Evolutionary conservation across 2,888 invertebrate species (phyloP).

Genomic region (Pandemis cinnamomeana): DNA sequence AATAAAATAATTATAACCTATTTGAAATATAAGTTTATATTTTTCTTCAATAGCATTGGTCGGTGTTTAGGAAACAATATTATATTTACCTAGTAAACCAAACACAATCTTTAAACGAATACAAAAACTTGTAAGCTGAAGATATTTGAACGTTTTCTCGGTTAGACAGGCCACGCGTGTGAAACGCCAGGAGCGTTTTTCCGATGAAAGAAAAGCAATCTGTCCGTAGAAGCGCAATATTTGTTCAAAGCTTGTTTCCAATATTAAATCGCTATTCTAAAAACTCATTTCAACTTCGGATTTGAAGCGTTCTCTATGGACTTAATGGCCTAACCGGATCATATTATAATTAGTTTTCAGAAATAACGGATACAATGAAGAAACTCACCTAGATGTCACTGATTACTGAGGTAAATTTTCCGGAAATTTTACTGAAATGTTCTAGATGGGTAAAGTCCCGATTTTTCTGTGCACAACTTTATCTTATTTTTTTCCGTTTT

Average conservation of each 20-base stretch:
- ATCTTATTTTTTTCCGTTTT: too few species aligned
- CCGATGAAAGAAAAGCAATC: constrained; percentile 41
- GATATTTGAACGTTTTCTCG: constrained; percentile 23
- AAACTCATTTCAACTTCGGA: constrained; percentile 36
- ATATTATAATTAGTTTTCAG: constrained; percentile 29
- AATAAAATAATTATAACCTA: too few species aligned
- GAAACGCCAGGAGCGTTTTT: constrained; percentile 24
- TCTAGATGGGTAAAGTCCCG: too few species aligned
- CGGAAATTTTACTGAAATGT: neutral
- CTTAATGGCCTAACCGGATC: constrained; percentile 21
- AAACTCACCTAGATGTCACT: neutral
- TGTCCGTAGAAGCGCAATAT: constrained; percentile 35
- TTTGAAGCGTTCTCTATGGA: constrained; percentile 11
- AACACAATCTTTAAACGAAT: constrained; percentile 22
- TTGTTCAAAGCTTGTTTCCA: constrained; percentile 38
- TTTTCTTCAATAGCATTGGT: neutral
- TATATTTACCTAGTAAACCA: neutral
- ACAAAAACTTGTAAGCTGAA: neutral
- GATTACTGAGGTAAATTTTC: neutral
- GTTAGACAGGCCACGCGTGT: constrained; percentile 31
- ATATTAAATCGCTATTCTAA: constrained; percentile 38
- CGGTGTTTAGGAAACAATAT: neutral
- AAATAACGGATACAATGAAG: constrained; percentile 16
- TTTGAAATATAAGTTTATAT: neutral
- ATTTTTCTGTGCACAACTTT: too few species aligned